Evolutionary conservation across 2,888 invertebrate genomes (phyloP).

Genomic region (Choreutis nemorana): DNA sequence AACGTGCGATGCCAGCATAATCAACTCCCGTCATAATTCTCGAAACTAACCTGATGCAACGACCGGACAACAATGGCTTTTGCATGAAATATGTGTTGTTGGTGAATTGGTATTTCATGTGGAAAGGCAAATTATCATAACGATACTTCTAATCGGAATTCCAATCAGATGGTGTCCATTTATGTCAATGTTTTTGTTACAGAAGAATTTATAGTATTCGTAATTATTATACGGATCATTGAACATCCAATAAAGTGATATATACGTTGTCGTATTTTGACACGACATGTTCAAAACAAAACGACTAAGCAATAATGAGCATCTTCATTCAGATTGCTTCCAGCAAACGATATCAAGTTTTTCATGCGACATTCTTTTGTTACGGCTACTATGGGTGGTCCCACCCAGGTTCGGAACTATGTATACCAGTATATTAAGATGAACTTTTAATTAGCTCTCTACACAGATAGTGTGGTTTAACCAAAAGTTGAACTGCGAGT

Average conservation of each 20-base stretch:
- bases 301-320: no score
- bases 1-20: constrained; percentile 45
- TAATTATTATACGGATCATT: no score
- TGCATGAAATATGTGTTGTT: constrained; percentile 41
- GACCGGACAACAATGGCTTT: constrained; percentile 38
- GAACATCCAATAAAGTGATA: no score
- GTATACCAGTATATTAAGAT: no score
- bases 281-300: no score
- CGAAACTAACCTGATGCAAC: constrained; percentile 38
- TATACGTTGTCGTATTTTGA: constrained; percentile 15
- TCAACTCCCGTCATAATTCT: constrained; percentile 42
- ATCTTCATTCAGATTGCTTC: constrained; percentile 22
- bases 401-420: no score
- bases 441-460: no score
- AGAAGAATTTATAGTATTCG: no score
- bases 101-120: constrained; percentile 23
- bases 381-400: constrained; percentile 31
- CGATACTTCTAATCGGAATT: constrained; percentile 6
- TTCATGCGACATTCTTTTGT: constrained; percentile 33
- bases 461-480: no score
- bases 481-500: no score
- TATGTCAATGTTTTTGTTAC: no score
- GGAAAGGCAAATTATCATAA: background rate
- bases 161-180: constrained; percentile 14
- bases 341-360: constrained; percentile 29